These are phyloP conservation scores for Luffia ferchaultella DNA, from an alignment of 2,888 invertebrate genomes.

Conservation along the genomic window DNA sequence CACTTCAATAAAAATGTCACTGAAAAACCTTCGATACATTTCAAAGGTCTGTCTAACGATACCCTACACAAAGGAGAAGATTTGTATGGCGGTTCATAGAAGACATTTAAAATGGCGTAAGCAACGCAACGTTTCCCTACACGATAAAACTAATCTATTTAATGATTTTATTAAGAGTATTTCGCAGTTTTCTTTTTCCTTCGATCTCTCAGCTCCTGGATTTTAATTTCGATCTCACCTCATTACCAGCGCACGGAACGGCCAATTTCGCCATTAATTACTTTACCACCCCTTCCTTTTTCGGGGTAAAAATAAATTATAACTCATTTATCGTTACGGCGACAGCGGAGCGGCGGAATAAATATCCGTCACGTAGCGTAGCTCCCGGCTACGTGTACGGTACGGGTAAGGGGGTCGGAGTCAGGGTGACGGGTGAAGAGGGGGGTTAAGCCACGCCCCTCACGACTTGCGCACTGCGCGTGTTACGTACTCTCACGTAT, in stretches of 20 bases:
- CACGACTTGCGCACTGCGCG: constrained; percentile 38
- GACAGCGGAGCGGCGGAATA: constrained; percentile 34
- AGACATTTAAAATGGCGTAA: too few relatives aligned
- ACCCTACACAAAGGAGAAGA: too few relatives aligned
- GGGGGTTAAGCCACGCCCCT: constrained; percentile 33
- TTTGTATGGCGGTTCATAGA: too few relatives aligned
- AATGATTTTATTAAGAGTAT: too few relatives aligned
- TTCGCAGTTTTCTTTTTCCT: too few relatives aligned
- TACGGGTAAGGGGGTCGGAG: constrained; percentile 12
- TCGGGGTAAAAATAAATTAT: constrained; percentile 64
- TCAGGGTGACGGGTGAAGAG: neutral
- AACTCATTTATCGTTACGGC: constrained; percentile 58
- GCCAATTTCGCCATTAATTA: constrained; percentile 64
- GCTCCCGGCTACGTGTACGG: constrained; percentile 26
- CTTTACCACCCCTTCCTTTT: constrained; percentile 50
- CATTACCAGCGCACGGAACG: constrained; percentile 61
- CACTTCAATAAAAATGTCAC: too few relatives aligned
- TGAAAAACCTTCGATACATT: too few relatives aligned
- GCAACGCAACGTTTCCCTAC: too few relatives aligned
- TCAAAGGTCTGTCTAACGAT: too few relatives aligned
- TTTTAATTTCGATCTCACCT: constrained; percentile 57
- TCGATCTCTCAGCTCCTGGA: too few relatives aligned
- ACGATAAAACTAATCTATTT: too few relatives aligned
- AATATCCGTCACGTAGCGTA: constrained; percentile 44
- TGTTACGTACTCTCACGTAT: constrained; percentile 42